Evolutionary conservation across 2,888 invertebrate genomes (phyloP).

Genomic region (Ptychoptera contaminata): DNA sequence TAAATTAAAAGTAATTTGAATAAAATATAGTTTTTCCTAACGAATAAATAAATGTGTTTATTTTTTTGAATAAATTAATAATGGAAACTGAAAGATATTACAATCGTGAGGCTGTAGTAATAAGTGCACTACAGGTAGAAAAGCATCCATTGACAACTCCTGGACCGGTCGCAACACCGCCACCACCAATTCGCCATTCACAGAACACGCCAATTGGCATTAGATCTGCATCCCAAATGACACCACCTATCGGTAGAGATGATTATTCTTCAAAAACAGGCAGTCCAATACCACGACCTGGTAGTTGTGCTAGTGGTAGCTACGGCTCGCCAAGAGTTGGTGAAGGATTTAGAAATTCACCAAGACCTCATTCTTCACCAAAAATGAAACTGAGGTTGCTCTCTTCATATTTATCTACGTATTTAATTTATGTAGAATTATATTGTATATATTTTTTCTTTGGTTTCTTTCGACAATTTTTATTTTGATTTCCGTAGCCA

Average conservation of each 20-base stretch:
- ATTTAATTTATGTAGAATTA: conserved; percentile 3
- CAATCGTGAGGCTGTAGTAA: conserved; percentile 81
- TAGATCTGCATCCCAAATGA: conserved; percentile 46
- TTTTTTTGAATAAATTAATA: neutral
- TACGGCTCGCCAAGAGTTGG: conserved; percentile 41
- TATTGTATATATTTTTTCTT: conserved; percentile 4
- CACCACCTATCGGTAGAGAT: conserved; percentile 46
- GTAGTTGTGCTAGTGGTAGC: conserved; percentile 42
- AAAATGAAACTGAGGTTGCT: conserved; percentile 81
- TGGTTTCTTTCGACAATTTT: conserved; percentile 1
- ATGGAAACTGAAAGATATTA: conserved; percentile 55
- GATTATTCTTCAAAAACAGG: conserved; percentile 20
- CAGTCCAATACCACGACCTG: conserved; percentile 44
- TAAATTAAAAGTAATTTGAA: too few relatives aligned
- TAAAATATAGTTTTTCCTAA: too few relatives aligned
- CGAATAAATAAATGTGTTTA: neutral
- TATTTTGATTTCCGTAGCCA: neutral
- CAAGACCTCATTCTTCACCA: conserved; percentile 64
- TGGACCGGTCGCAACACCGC: conserved; percentile 64
- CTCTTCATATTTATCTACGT: neutral
- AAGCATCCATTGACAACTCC: conserved; percentile 80
- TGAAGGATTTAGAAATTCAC: conserved; percentile 38
- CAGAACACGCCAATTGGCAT: conserved; percentile 35
- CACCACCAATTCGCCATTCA: conserved; percentile 40
- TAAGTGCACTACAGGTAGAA: conserved; percentile 85